phyloP scores from a whole-genome alignment of 1,140 invertebrate genomes.

The Helicoverpa zea region DNA sequence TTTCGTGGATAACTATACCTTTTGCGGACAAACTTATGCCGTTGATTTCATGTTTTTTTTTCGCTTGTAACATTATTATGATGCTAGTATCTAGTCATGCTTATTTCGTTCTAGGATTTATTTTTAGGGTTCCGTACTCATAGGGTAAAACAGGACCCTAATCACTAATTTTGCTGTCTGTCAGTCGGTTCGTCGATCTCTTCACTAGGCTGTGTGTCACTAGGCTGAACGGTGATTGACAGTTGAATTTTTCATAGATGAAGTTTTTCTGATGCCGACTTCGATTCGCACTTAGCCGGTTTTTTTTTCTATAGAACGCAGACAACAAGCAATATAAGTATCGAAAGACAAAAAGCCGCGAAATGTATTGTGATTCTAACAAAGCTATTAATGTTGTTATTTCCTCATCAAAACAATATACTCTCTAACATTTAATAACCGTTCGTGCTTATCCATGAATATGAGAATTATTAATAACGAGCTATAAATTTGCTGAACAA shows the following conservation, averaged over 20 bases:
- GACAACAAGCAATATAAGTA: background rate
- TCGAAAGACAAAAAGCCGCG: background rate
- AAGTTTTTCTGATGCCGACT: too few relatives aligned
- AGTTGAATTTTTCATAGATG: too few relatives aligned
- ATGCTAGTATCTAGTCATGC: background rate
- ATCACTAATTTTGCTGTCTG: too few relatives aligned
- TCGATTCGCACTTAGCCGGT: too few relatives aligned
- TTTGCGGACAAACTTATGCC: constrained; percentile 50
- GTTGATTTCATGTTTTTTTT: constrained; percentile 52
- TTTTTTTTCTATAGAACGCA: too few relatives aligned
- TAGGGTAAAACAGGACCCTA: too few relatives aligned
- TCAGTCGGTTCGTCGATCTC: too few relatives aligned
- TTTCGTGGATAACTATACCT: constrained; percentile 55
- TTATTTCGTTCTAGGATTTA: background rate
- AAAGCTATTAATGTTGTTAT: background rate
- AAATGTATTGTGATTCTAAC: background rate
- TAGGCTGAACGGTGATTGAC: too few relatives aligned
- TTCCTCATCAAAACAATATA: background rate
- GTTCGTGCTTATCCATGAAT: constrained; percentile 35
- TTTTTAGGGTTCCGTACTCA: too few relatives aligned
- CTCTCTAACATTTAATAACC: background rate
- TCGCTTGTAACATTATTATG: constrained; percentile 7
- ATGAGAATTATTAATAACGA: constrained; percentile 25
- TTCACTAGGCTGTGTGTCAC: too few relatives aligned
- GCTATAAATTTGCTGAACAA: constrained; percentile 27